A percentile compares a stretch with the other conserved stretches of the same genome.
phyloP scores from a whole-genome alignment of 2,888 invertebrate genomes.

The Clusia tigrina region DNA sequence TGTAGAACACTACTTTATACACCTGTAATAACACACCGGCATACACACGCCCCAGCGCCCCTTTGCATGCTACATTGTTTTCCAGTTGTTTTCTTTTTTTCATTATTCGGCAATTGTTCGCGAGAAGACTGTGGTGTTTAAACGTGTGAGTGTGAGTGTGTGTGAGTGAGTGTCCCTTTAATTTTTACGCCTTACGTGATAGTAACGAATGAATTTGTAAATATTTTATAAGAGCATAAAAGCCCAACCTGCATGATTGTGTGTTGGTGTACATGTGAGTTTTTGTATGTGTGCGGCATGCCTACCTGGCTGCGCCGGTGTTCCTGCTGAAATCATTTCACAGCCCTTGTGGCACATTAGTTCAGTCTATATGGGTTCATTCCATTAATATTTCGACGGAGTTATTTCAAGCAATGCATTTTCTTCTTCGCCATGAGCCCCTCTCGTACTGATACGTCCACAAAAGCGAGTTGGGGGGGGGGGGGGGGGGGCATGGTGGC shows the following conservation, averaged over 20 bases:
- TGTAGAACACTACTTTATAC: slow-evolving; percentile 14
- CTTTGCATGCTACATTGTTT: neutral
- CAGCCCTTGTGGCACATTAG: slow-evolving; percentile 60
- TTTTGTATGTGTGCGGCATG: neutral
- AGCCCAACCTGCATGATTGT: slow-evolving; percentile 20
- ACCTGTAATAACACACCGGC: slow-evolving; percentile 9
- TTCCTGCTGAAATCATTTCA: slow-evolving; percentile 46
- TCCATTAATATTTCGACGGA: slow-evolving; percentile 53
- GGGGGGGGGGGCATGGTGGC: neutral
- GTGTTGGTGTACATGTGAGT: neutral
- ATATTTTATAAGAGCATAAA: slow-evolving; percentile 61
- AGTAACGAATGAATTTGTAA: slow-evolving; percentile 61
- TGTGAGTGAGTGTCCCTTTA: neutral
- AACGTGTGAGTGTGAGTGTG: no score
- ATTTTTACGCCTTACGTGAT: neutral
- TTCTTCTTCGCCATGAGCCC: neutral
- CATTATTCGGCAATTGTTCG: neutral
- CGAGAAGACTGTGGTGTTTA: no score
- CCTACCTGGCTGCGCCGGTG: neutral
- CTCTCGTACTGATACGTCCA: neutral
- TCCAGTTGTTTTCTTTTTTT: neutral
- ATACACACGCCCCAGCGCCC: neutral
- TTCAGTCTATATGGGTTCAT: slow-evolving; percentile 54
- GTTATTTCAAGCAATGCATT: neutral
- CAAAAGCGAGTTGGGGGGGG: no score